phyloP scores from a whole-genome alignment of 2,888 invertebrate species.

The Agriopis marginaria region DNA sequence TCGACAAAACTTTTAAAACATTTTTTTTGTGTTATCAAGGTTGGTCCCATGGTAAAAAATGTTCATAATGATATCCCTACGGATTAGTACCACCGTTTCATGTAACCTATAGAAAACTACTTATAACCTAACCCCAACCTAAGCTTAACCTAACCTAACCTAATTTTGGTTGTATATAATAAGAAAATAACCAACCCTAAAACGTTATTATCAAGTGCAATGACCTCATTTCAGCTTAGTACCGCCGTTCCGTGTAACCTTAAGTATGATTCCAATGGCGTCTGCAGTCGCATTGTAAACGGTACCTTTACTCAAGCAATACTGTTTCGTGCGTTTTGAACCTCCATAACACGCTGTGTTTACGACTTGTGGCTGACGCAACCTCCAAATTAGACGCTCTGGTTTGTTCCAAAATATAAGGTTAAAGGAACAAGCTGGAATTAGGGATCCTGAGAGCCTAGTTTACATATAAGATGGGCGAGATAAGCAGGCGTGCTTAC shows the following conservation, averaged over 20 bases:
- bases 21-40: too few species aligned
- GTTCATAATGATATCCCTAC: too few species aligned
- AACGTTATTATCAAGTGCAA: too few species aligned
- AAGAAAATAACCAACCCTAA: too few species aligned
- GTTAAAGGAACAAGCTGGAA: conserved; percentile 35
- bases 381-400: conserved; percentile 42
- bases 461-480: conserved; percentile 33
- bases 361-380: conserved; percentile 37
- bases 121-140: too few species aligned
- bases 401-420: conserved; percentile 39
- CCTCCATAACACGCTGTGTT: conserved; percentile 44
- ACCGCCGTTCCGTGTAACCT: not conserved
- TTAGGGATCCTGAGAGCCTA: conserved; percentile 31
- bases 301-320: conserved; percentile 8
- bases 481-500: conserved; percentile 28
- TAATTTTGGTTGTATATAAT: too few species aligned
- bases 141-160: too few species aligned
- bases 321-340: conserved; percentile 39
- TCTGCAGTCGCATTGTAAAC: not conserved
- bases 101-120: too few species aligned
- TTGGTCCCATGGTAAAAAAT: too few species aligned
- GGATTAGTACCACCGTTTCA: too few species aligned
- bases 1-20: too few species aligned
- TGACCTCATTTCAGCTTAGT: too few species aligned
- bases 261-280: not conserved